Conservation (phyloP, 2,113 vertebrate genomes). For the Myxocyprinus asiaticus region DNA sequence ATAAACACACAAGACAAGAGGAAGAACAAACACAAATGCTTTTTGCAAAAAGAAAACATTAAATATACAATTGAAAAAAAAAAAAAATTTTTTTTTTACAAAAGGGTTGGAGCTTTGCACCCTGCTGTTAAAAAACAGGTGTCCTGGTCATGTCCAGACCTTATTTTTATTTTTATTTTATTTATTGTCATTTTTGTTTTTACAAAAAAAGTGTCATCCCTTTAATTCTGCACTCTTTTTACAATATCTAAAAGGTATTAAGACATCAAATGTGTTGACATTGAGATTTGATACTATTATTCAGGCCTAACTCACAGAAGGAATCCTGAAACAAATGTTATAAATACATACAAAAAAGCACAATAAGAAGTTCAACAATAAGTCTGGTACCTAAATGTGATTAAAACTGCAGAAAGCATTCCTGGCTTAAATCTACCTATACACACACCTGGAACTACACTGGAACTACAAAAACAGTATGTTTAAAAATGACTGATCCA, state of each 20-base stretch:
- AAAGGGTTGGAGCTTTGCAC: constrained; percentile 69
- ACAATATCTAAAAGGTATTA: constrained; percentile 81
- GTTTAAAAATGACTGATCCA: constrained; percentile 50
- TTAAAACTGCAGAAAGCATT: constrained; percentile 69
- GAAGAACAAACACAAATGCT: constrained; percentile 70
- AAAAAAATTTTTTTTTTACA: constrained; percentile 71
- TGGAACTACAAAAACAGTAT: constrained; percentile 50
- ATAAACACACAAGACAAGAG: constrained; percentile 74
- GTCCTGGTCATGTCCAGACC: constrained; percentile 50
- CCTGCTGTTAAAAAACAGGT: constrained; percentile 69
- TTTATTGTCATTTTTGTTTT: constrained; percentile 16
- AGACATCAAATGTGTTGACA: constrained; percentile 80
- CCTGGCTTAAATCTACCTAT: constrained; percentile 69
- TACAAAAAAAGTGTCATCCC: constrained; percentile 62
- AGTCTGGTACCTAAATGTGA: constrained; percentile 67
- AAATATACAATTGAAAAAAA: constrained; percentile 71
- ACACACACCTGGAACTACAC: constrained; percentile 65
- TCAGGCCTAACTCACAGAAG: constrained; percentile 77
- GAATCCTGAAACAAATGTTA: constrained; percentile 71
- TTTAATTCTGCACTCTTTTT: constrained; percentile 72
- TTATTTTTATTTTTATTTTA: constrained; percentile 28
- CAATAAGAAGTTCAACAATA: constrained; percentile 70
- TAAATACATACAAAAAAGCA: constrained; percentile 79
- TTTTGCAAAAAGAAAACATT: constrained; percentile 71
- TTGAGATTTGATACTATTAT: constrained; percentile 73